Base-by-base conservation (phyloP, 2,113 vertebrate species). In the Parus major region DNA sequence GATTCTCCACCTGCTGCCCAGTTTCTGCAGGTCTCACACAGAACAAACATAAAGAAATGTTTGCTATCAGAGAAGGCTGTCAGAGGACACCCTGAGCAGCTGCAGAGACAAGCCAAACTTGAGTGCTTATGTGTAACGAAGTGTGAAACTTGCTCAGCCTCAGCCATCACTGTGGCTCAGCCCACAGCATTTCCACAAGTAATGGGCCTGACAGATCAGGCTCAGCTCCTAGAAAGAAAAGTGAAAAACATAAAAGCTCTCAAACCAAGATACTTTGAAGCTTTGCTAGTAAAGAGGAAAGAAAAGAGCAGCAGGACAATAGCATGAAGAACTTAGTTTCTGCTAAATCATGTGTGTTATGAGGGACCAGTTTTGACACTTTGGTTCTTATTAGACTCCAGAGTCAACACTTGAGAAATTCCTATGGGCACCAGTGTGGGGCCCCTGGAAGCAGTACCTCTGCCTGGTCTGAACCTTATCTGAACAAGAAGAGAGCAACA, bases 141-240 rank as follows among this genome's bases (percentile, higher is more conserved):
- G 60, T 75, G 69, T 73, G 65, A 91, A 86, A 93, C 20, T 93
- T 59, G n/a, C 21, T 91, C 94, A 91, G 82, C 57, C 59, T 75
- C 71, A 81, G 68, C 69, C 79, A 90, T 82, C 86, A 52, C 92
- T 60, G 19, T 2, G 21, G 80, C 57, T 95, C 83, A 89, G 84
- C 46, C 71, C 9, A 10, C 49, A 53, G 36, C 57, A 39, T 57
- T 91, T 68, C 39, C 72, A 69, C 39, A 72, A 85, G 56, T 53
- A 95, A 93, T 9, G 57, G 60, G 60, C 79, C 84, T 90, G 78
- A 96, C 79, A 92, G 76, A 33, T 66, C 47, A 60, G 35, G 27
- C 56, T 56, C 64, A 60, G 70, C 66, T 86, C 55, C 90, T 35
- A 41, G 53, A 85, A 82, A 60, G 53, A n/a, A n/a, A n/a, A 28